phyloP scores from a whole-genome alignment of 2,888 invertebrate species.

The Mystacides longicornis region DNA sequence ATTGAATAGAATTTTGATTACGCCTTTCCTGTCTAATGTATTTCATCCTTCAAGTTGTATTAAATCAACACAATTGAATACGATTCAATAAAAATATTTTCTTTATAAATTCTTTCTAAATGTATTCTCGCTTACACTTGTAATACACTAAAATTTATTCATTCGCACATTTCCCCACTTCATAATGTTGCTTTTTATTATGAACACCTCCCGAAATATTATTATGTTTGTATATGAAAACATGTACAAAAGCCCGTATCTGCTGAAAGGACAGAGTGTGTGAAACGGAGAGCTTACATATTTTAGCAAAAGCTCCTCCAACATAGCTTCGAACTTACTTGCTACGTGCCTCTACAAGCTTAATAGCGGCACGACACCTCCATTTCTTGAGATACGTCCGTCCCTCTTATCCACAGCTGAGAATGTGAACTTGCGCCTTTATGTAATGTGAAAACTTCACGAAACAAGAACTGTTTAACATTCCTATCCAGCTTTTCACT shows the following conservation, averaged over 20 bases:
- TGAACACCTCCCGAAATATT: not conserved
- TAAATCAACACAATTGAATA: not conserved
- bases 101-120: conserved; percentile 1
- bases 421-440: not conserved
- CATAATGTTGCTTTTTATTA: not conserved
- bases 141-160: conserved; percentile 6
- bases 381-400: not conserved
- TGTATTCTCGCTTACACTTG: too few relatives aligned
- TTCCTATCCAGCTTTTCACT: too few relatives aligned
- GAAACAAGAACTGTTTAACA: not conserved
- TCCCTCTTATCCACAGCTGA: conserved; percentile 2
- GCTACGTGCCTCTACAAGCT: conserved; percentile 19
- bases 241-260: conserved; percentile 9
- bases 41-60: not conserved
- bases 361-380: conserved; percentile 24
- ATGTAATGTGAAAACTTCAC: not conserved
- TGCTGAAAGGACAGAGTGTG: conserved; percentile 10
- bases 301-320: conserved; percentile 13
- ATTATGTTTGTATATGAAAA: conserved; percentile 2
- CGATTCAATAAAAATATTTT: not conserved
- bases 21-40: not conserved
- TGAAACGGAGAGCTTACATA: conserved; percentile 19
- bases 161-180: conserved; percentile 8
- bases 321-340: conserved; percentile 16
- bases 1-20: conserved; percentile 1